Conservation (phyloP, 92 coral and sea anemone genomes). For the Palythoa grandis region DNA sequence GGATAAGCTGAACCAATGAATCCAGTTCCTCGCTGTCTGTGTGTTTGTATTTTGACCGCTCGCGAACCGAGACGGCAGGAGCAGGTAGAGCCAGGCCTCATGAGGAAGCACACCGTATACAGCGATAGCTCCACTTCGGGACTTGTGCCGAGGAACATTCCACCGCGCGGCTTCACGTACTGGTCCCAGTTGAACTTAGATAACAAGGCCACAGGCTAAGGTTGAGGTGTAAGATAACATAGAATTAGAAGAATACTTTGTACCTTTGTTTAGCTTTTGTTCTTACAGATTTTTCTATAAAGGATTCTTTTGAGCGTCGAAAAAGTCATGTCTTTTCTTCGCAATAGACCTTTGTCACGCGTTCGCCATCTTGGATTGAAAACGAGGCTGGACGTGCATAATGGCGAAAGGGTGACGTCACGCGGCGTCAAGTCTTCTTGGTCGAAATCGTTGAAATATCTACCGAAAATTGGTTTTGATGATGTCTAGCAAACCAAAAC, state of each 20-base stretch:
- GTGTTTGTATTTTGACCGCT: not conserved
- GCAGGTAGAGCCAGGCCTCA: constrained; percentile 39
- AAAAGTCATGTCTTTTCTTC: too few relatives aligned
- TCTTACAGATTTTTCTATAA: too few relatives aligned
- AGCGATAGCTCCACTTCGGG: constrained; percentile 38
- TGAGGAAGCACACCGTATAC: constrained; percentile 34
- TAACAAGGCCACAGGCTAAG: constrained; percentile 31
- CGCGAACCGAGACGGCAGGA: constrained; percentile 35
- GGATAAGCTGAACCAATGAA: constrained; percentile 38
- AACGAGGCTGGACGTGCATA: too few relatives aligned
- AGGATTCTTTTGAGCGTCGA: too few relatives aligned
- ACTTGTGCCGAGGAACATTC: constrained; percentile 46
- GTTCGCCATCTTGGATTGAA: too few relatives aligned
- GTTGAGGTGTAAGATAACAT: not conserved
- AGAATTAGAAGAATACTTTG: not conserved
- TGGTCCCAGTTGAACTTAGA: constrained; percentile 21
- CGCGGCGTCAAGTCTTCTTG: too few relatives aligned
- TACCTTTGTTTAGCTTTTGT: too few relatives aligned
- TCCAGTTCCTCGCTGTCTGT: constrained; percentile 1
- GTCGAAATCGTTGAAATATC: too few relatives aligned
- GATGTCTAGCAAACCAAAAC: too few relatives aligned
- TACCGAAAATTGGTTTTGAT: too few relatives aligned
- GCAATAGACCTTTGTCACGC: too few relatives aligned
- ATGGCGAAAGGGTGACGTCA: too few relatives aligned
- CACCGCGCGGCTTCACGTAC: not conserved